Base-by-base conservation (phyloP, 1,140 invertebrate species). In the Achatina immaculata region DNA sequence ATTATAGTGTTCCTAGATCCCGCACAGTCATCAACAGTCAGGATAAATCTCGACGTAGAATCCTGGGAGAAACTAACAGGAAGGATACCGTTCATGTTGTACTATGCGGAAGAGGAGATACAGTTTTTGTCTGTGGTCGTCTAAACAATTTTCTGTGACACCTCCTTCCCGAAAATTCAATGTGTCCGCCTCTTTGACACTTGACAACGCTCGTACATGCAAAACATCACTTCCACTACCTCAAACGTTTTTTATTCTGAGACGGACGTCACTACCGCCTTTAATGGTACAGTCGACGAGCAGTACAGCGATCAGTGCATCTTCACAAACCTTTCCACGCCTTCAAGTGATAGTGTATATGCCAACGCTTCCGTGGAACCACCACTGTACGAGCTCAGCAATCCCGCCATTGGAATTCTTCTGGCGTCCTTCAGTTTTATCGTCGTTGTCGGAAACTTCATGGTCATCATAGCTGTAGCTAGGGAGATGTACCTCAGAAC, bases 401-500 rank as follows among this genome's bases (percentile, higher is more conserved):
- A 87, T 68, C 87, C 88, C 2, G 78, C 80, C 9, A 66, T 90
- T 45, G 88, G 86, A 21, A 66, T 88, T 31, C 45, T 89, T 34
- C 82, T 91, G 40, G 83, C 86, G 0, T 75, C 86, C 11, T 96
- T 97, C 84, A 96, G 97, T 75, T 88, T 96, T 45, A 94, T 95
- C 65, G 96, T 96, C 0, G 93, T 98, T 21, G 92, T 87, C 28
- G 98, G 98, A 28, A 99, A 99, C 92, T 94, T 97, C 62, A 92
- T 99, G 77, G 98, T 99, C 3, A 98, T 99, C 83, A 92, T 98
- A 16, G 97, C 97, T 83, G 97, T 99, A 11, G 98, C 98, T 90
- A 98, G 96, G 4, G 98, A 99, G 90, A 94, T 96, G 87, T 98
- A 98, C 7, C 92, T 99, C n/a, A 93, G 97, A 78, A 98, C 97